Conservation (phyloP, 2,113 vertebrate species). For the Stegostoma tigrinum region DNA sequence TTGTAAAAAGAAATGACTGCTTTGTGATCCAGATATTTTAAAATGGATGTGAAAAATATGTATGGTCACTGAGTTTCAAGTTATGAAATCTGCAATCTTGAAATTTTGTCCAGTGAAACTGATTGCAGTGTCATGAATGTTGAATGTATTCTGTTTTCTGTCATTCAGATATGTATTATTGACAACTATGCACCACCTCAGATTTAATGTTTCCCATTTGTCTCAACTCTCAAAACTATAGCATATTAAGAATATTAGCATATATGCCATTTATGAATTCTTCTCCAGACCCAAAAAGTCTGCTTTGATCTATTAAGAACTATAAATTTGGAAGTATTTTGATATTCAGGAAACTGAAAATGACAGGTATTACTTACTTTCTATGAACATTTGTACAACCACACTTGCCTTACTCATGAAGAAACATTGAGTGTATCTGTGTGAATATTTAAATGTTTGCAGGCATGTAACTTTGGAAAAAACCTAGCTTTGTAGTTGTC, state of each 20-base stretch:
- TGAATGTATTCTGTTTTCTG: conserved; percentile 4
- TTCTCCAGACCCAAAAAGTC: neutral
- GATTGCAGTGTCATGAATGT: neutral
- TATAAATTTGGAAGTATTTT: neutral
- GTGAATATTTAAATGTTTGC: neutral
- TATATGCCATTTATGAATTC: neutral
- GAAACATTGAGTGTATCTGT: neutral
- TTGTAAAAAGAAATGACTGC: conserved; percentile 26
- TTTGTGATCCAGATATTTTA: conserved; percentile 31
- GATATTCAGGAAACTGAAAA: neutral
- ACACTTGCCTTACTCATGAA: neutral
- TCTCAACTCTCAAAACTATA: neutral
- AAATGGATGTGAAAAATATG: conserved; percentile 30
- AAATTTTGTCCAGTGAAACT: neutral
- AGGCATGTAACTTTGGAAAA: neutral
- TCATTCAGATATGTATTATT: neutral
- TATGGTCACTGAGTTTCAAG: neutral
- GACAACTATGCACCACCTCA: neutral
- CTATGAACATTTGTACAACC: neutral
- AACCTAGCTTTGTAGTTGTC: neutral
- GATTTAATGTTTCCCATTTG: conserved; percentile 2
- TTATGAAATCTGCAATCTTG: conserved; percentile 25
- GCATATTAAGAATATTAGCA: neutral
- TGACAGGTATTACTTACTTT: neutral
- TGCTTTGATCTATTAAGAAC: neutral